Base-by-base conservation (phyloP, 2,113 vertebrate genomes). In the Oreochromis niloticus region DNA sequence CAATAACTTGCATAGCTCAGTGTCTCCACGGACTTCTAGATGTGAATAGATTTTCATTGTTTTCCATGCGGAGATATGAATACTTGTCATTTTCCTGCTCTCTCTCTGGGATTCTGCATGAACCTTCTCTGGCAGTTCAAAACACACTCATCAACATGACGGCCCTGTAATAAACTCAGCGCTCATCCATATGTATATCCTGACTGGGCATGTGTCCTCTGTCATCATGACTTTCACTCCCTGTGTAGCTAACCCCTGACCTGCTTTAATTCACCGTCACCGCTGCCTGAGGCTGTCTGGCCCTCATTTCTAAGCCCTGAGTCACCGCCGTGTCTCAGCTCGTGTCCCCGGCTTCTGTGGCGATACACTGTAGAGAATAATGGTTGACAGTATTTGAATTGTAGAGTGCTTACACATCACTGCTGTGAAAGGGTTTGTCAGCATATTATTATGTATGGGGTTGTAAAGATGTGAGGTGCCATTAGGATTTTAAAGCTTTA, bases 121-220 rank as follows among this genome's bases (percentile, higher is more conserved):
- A 46, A 34, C 12, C 10, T 59, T 86, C 55, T 82, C 16, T 84
- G 78, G 66, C 85, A 88, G 87, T 61, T 79, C 22, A 46, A 22
- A 71, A 80, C 84, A 56, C 68, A 27, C 34, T 56, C 85, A 83
- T 90, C 89, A 55, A 32, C 50, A 36, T 83, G 87, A 83, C 48
- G 11, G 73, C 83, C 27, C 34, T 55, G 32, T 86, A 50, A 83
- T 39, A 32, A 63, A 66, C 82, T 68, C 34, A 73, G 75, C 82
- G 39, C 81, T 89, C 91, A 87, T 91, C 85, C 85, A 87, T 85
- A 75, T 50, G 88, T 39, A 87, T 88, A 75, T 50, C 71, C 61
- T 0, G 17, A n/a, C 50, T 14, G 81, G 91, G 89, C 91, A 43
- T 30, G 48, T 85, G 86, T 91, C 86, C 78, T 73, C 46, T 84